These are phyloP conservation scores for Ambastaia sidthimunki DNA, from an alignment of 2,797 vertebrate species.

Conservation along the genomic window DNA sequence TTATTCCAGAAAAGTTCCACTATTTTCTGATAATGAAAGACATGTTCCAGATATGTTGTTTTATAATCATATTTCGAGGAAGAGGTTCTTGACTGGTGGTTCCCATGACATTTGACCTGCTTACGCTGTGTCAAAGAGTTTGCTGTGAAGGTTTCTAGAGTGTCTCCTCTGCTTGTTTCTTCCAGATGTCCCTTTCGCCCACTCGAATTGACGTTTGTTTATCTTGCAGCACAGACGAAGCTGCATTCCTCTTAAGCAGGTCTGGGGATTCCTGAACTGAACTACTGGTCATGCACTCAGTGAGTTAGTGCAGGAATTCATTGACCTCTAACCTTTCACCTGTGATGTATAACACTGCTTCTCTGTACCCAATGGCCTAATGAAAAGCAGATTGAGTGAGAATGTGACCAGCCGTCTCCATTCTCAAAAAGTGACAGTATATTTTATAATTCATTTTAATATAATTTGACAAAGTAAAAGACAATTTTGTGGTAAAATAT, in stretches of 20 bases:
- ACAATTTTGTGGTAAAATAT: slow-evolving; percentile 24
- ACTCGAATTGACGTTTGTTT: slow-evolving; percentile 26
- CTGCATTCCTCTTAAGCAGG: slow-evolving; percentile 42
- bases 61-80: slow-evolving; percentile 38
- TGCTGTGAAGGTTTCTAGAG: slow-evolving; percentile 43
- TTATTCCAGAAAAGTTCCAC: background rate
- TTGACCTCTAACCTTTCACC: slow-evolving; percentile 63
- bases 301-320: slow-evolving; percentile 55
- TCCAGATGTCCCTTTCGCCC: slow-evolving; percentile 31
- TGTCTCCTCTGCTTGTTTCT: slow-evolving; percentile 32
- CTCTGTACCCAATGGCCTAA: slow-evolving; percentile 13
- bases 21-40: slow-evolving; percentile 21
- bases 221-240: slow-evolving; percentile 29
- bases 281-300: slow-evolving; percentile 13
- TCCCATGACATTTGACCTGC: slow-evolving; percentile 76
- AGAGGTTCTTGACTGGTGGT: slow-evolving; percentile 56
- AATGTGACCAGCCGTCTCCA: background rate
- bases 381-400: slow-evolving; percentile 28
- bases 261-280: slow-evolving; percentile 38
- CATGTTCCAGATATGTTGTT: slow-evolving; percentile 48
- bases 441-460: background rate
- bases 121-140: slow-evolving; percentile 43
- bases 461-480: slow-evolving; percentile 24
- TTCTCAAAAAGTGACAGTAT: background rate
- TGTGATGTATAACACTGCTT: slow-evolving; percentile 46